Evolutionary conservation across 2,797 vertebrate genomes (phyloP).

Genomic region (Hydrolagus colliei): DNA sequence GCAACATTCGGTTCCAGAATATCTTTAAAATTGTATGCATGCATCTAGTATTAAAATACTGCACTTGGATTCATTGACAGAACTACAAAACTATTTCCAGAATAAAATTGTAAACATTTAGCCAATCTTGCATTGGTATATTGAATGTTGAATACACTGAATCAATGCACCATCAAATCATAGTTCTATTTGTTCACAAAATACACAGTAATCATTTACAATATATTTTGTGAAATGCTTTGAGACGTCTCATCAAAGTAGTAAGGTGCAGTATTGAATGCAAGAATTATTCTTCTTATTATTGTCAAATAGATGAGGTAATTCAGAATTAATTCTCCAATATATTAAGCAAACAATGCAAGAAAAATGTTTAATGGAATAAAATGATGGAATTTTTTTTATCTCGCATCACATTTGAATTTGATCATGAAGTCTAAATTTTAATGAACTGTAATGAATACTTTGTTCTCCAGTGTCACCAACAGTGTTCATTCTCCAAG

Average conservation of each 20-base stretch:
- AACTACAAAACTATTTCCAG: too few relatives aligned
- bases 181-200: too few relatives aligned
- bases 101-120: neutral
- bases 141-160: neutral
- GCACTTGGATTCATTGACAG: too few relatives aligned
- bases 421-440: conserved; percentile 39
- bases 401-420: conserved; percentile 25
- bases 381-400: conserved; percentile 38
- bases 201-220: too few relatives aligned
- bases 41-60: too few relatives aligned
- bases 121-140: neutral
- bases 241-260: too few relatives aligned
- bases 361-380: neutral
- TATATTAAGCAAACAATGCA: neutral
- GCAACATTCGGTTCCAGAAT: too few relatives aligned
- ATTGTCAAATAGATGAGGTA: neutral
- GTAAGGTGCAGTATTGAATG: too few relatives aligned
- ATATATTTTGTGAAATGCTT: too few relatives aligned
- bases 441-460: conserved; percentile 52
- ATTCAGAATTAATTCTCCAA: neutral
- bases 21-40: too few relatives aligned
- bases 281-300: too few relatives aligned
- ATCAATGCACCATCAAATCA: too few relatives aligned
- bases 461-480: conserved; percentile 48
- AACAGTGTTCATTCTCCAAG: neutral